Evolutionary conservation across 2,113 vertebrate genomes (phyloP).

Genomic region (Piaya cayana): DNA sequence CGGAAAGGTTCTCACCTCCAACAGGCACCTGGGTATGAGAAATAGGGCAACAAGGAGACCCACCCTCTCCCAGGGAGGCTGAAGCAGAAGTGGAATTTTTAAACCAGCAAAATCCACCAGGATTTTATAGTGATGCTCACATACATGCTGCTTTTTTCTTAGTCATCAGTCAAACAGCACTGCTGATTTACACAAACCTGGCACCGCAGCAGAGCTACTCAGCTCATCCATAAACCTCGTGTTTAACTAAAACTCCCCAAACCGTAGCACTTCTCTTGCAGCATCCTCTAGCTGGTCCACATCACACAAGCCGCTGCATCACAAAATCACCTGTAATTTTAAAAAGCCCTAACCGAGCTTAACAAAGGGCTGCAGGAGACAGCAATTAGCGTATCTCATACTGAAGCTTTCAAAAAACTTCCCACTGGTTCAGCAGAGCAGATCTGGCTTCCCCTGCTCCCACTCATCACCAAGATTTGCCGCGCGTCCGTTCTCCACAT

Average conservation of each 20-base stretch:
- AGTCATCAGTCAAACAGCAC: neutral
- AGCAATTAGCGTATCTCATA: neutral
- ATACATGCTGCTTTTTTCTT: neutral
- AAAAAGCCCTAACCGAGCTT: neutral
- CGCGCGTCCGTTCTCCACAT: neutral
- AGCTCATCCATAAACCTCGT: neutral
- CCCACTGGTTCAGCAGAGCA: neutral
- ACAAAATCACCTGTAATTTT: neutral
- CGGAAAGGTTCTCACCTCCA: conserved; percentile 2
- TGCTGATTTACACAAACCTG: too few species aligned
- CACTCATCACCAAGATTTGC: fast-evolving
- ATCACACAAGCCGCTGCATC: neutral
- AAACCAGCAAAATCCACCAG: neutral
- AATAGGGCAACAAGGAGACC: neutral
- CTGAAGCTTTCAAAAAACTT: neutral
- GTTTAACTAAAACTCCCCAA: neutral
- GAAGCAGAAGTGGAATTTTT: neutral
- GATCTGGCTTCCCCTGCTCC: neutral
- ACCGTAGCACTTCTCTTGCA: neutral
- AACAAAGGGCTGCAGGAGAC: neutral
- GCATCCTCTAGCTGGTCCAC: neutral
- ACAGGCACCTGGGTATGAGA: neutral
- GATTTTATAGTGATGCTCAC: neutral
- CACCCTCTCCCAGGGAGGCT: neutral
- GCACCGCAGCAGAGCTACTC: too few species aligned